Evolutionary conservation across 2,797 vertebrate species (phyloP).

Genomic region (Hydrolagus colliei): DNA sequence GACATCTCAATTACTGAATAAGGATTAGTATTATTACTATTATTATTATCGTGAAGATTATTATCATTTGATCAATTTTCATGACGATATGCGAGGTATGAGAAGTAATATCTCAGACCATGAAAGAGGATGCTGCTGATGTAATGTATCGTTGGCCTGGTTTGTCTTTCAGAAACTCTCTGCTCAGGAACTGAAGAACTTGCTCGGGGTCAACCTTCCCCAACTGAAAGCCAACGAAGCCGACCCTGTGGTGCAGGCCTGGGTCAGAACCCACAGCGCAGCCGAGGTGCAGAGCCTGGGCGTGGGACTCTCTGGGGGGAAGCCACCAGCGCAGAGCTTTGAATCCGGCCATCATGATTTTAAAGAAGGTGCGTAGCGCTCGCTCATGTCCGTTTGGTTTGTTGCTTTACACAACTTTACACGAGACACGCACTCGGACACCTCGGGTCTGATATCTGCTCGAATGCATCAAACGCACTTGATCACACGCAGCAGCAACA

Average conservation of each 20-base stretch:
- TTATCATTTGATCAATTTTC: too few relatives aligned
- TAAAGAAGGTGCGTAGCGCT: background rate
- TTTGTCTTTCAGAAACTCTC: slow-evolving; percentile 10
- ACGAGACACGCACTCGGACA: too few relatives aligned
- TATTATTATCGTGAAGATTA: background rate
- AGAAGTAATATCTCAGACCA: background rate
- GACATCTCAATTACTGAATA: too few relatives aligned
- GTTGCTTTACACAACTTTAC: too few relatives aligned
- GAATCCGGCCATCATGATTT: background rate
- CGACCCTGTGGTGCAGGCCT: background rate
- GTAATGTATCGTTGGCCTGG: background rate
- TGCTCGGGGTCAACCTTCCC: background rate
- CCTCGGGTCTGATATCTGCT: too few relatives aligned
- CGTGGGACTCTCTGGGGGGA: background rate
- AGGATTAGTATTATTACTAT: too few relatives aligned
- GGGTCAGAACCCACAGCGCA: background rate
- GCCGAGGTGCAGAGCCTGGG: background rate
- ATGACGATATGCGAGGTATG: background rate
- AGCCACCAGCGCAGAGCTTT: background rate
- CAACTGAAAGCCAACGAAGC: background rate
- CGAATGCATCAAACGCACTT: too few relatives aligned
- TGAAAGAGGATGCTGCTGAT: background rate
- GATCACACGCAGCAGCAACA: too few relatives aligned
- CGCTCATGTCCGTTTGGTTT: background rate
- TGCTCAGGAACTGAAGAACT: background rate